A percentile compares a stretch with the other conserved stretches of the same genome.
Evolutionary conservation across 2,113 vertebrate species (phyloP).

Genomic region (Trinectes maculatus): DNA sequence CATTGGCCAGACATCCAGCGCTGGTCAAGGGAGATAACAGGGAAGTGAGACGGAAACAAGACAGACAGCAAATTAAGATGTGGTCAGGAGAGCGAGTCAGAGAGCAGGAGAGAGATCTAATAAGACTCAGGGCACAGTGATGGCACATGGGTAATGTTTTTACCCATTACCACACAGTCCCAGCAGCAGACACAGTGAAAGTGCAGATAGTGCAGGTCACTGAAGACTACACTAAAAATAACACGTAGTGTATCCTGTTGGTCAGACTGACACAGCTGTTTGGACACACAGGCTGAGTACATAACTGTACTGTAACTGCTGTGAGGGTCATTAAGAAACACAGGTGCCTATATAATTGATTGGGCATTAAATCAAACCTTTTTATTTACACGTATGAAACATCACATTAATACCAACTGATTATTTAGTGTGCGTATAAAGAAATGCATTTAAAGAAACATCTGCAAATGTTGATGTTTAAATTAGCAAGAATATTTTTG

Average conservation of each 20-base stretch:
- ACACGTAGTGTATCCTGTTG: slow-evolving; percentile 5
- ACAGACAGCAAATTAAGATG: neutral
- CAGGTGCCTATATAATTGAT: too few relatives aligned
- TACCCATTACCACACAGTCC: too few relatives aligned
- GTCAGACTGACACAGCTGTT: slow-evolving; percentile 20
- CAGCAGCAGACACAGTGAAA: too few relatives aligned
- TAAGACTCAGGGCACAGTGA: neutral
- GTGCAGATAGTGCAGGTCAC: too few relatives aligned
- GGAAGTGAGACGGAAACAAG: neutral
- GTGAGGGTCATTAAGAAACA: too few relatives aligned
- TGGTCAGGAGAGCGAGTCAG: neutral
- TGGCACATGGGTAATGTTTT: neutral
- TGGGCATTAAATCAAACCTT: too few relatives aligned
- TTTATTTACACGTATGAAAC: too few relatives aligned
- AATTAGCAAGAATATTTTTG: neutral
- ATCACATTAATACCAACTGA: too few relatives aligned
- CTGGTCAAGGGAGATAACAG: slow-evolving; percentile 22
- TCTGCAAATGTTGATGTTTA: neutral
- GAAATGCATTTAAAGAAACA: neutral
- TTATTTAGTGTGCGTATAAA: too few relatives aligned
- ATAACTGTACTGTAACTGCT: too few relatives aligned
- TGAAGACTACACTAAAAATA: too few relatives aligned
- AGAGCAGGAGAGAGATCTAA: slow-evolving; percentile 4
- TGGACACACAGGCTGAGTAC: neutral
- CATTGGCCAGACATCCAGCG: slow-evolving; percentile 20